Base-by-base conservation (phyloP, 2,797 vertebrate genomes). In the Orientallactaga sibirica region DNA sequence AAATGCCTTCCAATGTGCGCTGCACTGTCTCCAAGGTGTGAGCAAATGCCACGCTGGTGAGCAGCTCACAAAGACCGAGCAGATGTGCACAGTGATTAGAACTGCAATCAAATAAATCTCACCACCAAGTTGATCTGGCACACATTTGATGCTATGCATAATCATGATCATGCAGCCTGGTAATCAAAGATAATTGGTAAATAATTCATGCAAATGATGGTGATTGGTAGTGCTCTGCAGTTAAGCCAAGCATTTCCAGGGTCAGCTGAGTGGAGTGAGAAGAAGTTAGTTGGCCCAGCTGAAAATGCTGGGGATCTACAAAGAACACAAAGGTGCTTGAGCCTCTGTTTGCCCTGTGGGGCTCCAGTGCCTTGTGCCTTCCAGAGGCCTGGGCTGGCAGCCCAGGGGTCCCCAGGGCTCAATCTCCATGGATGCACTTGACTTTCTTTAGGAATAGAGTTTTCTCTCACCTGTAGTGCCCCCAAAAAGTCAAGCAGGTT, bases 121-220 rank as follows among this genome's bases (percentile, higher is more conserved):
- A 90, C 88, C 93, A 93, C 86, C 92, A 93, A 95, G 93, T 95
- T 95, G 92, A 95, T 95, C 83, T 95, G 95, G 93, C 96, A 95
- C 92, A 95, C 86, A 84, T 92, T 93, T 95, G 90, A 96, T 88
- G 86, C 96, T 94, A 96, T 87, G 90, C 95, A 94, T 93, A 96
- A 96, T 95, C 94, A 93, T 94, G 93, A 96, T 83, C 92, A 92
- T 89, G 74, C 83, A 87, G 86, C 80, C 96, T 96, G 88, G 83
- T 96, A 96, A 96, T 97, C 94, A 97, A 88, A 86, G 92, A 97
- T 95, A 97, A 97, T 96, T 97, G 94, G 88, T 97, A 97, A 97
- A 96, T 96, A 97, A 96, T 97, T 96, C 96, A 97, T 96, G 92
- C 92, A 96, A 97, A 96, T 97, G 81, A 92, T 95, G 91, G 70